These are phyloP conservation scores for Drosophila guanche DNA, from an alignment of 1,140 invertebrate genomes.

Conservation along the genomic window DNA sequence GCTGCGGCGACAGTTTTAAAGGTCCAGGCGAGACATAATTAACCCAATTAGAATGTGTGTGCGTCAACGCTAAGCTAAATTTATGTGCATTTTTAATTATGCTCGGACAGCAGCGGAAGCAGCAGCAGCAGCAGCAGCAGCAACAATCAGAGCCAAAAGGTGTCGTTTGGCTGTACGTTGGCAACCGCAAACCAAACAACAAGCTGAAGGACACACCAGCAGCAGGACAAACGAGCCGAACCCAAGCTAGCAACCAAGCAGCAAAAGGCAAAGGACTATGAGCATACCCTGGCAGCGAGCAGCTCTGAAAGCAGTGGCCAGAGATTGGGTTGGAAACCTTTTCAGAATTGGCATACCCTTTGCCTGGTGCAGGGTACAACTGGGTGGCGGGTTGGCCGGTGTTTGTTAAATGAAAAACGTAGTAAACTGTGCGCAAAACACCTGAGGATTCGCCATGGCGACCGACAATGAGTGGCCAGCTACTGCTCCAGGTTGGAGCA, in stretches of 20 bases:
- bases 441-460: constrained; percentile 82
- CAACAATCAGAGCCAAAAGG: constrained; percentile 32
- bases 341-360: too few species aligned
- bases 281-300: too few species aligned
- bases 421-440: constrained; percentile 82
- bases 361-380: too few species aligned
- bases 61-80: constrained; percentile 81
- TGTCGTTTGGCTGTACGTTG: constrained; percentile 50
- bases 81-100: constrained; percentile 83
- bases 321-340: too few species aligned
- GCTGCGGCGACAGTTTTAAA: constrained; percentile 67
- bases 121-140: constrained; percentile 16
- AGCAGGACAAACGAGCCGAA: constrained; percentile 66
- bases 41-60: constrained; percentile 82
- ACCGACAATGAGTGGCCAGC: constrained; percentile 79
- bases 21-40: constrained; percentile 82
- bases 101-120: constrained; percentile 43
- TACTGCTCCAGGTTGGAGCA: constrained; percentile 44
- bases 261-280: too few species aligned
- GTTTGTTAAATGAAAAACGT: constrained; percentile 81
- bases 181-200: constrained; percentile 69
- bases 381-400: not conserved
- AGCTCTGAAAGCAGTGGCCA: too few species aligned
- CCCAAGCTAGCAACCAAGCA: constrained; percentile 2
- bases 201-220: constrained; percentile 33